Percentiles rank a stretch among this genome's conserved stretches.
phyloP scores from a whole-genome alignment of 2,797 vertebrate genomes.

The Nasua narica region DNA sequence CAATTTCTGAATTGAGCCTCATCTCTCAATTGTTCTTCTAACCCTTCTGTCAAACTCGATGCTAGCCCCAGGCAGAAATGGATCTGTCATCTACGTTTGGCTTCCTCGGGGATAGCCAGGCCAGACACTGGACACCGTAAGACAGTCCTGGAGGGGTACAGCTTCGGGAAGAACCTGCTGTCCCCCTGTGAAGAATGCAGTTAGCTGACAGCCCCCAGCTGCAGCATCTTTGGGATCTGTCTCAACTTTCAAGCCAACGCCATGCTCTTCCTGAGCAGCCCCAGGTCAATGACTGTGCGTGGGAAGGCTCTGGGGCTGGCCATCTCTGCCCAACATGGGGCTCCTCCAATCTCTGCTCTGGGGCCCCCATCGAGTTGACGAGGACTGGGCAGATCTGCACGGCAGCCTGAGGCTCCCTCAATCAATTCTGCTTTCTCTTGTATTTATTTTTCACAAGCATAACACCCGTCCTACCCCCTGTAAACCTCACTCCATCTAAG shows the following conservation, averaged over 20 bases:
- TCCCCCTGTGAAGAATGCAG: neutral
- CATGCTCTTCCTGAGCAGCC: neutral
- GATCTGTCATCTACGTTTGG: neutral
- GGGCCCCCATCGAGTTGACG: rapidly evolving
- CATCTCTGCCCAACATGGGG: neutral
- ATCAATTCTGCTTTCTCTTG: neutral
- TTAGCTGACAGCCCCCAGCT: neutral
- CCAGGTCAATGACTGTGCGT: neutral
- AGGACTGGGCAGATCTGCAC: neutral
- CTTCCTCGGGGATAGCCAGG: neutral
- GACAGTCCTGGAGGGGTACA: neutral
- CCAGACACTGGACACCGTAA: neutral
- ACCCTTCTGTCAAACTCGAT: neutral
- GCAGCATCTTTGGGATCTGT: neutral
- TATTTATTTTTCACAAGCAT: neutral
- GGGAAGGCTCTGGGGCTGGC: neutral
- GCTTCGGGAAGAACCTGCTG: neutral
- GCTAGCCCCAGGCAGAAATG: neutral
- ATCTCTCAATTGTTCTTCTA: neutral
- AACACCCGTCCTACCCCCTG: neutral
- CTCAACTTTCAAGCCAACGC: neutral
- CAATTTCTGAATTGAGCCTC: neutral
- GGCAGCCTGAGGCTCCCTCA: neutral
- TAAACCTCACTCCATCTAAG: neutral
- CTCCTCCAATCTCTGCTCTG: neutral